Evolutionary conservation across 2,888 invertebrate species (phyloP), one percentile per base, ranked within the genome.

Genomic region (Boloria euphrosyne): DNA sequence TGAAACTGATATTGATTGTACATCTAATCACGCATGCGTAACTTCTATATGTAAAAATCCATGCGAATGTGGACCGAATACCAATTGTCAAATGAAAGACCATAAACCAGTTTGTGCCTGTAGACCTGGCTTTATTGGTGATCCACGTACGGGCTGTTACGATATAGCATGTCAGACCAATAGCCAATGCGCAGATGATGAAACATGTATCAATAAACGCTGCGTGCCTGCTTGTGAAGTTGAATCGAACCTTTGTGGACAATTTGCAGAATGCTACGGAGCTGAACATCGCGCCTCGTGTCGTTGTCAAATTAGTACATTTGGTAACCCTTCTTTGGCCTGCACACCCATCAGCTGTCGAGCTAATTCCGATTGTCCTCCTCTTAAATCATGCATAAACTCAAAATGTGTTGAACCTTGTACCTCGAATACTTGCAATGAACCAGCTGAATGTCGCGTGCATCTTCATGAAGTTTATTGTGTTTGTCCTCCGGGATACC

Each of bases 61-160:
- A 5, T 98, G 98, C 81, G 95, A 95, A 71, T 97, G 97, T 80
- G 98, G 97, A 50, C 93, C 95, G 0, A 96, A 97, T 79, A 96
- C 98, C 1, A 95, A 96, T 73, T 98, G 98, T 80, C 94, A 95
- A 78, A 95, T 97, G 70, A 95, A 94, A 83, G 94, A 96, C 78
- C 98, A 98, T 79, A 96, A 96, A 82, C 97, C 97, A 0, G 95
- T 97, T 0, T 98, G 98, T 78, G 95, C 96, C 0, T 98, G 98
- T 82, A 93, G 94, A 69, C 94, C 95, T 77, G 97, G 97, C 54
- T 98, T 94, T 75, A 95, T 96, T 71, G 98, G 98, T 62, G 97
- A 97, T 82, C 96, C 97, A 38, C 95, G 96, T 77, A 94, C 96
- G 13, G 96, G 96, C 76, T 98, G 98, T 81, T 93, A 94, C 51